Evolutionary conservation across 2,797 vertebrate genomes (phyloP).

Genomic region (Falco biarmicus): DNA sequence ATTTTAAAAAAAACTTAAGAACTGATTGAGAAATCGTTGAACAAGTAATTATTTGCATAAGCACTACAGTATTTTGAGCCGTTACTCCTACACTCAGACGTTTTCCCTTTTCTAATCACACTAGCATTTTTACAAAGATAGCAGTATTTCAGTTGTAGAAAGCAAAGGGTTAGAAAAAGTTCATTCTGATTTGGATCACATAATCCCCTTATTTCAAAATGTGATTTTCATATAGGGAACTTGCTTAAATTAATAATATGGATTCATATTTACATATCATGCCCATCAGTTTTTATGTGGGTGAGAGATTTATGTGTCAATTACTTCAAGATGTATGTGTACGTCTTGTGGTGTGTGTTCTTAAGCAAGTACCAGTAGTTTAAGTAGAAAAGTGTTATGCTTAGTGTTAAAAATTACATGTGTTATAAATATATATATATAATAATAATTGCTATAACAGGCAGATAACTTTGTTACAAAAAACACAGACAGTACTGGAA

Average conservation of each 20-base stretch:
- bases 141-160: background rate
- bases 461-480: background rate
- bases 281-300: background rate
- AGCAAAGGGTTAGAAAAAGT: background rate
- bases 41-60: background rate
- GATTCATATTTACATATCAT: background rate
- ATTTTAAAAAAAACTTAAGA: background rate
- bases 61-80: background rate
- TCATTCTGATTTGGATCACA: background rate
- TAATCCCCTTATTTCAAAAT: background rate
- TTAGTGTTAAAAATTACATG: background rate
- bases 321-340: background rate
- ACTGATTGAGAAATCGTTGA: background rate
- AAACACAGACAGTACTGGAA: background rate
- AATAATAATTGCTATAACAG: background rate
- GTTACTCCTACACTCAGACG: background rate
- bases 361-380: background rate
- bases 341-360: background rate
- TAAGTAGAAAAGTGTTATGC: background rate
- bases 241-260: background rate
- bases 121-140: background rate
- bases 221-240: background rate
- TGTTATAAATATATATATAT: too few species aligned
- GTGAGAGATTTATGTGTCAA: accelerated
- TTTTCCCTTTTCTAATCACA: background rate